Base-by-base conservation (phyloP, 2,888 invertebrate genomes). In the Agrochola circellaris region DNA sequence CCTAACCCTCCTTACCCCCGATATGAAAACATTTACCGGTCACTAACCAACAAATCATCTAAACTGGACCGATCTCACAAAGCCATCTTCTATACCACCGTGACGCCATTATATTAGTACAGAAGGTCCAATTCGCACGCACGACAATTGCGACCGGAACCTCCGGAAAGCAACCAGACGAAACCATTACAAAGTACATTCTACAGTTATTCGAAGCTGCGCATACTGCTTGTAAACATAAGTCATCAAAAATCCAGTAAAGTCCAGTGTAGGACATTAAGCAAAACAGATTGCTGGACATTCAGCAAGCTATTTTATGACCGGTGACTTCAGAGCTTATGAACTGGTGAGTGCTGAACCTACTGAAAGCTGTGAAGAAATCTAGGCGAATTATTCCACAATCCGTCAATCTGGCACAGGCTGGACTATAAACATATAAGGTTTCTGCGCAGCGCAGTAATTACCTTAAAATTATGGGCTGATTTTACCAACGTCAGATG, bases 31-130 rank as follows among this genome's bases (percentile, higher is more conserved):
- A 84, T 84, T 86, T 83, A 84, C 86, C 84, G 74, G 68, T 79
- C 86, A 86, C 83, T 72, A 84, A 66, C 79, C 86, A 86, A 84
- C 83, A 84, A 86, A 83, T 84, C 86, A 84, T 83, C 83, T 72
- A 60, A 84, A 84, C 84, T 83, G 72, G 72, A 69, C 79, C 79
- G 79, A 86, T 83, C 84, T 84, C 86, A 83, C 86, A 86, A 84
- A 84, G 68, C 83, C 72, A 86, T 84, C 83, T 83, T 75, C 86
- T 60, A 60, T 79, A 64, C 69, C 79, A 68, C 11, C 58, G 13
- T 17, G n/a, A 15, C 61, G 45, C n/a, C 4, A 30, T 8, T 11
- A 61, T 3, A 58, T 20, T 17, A 6, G 0, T 1, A 20, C 62
- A 70, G 66, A 79, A 84, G 48, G 15, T 17, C 13, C 20, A 78